These are phyloP conservation scores for Stichopus horrens DNA, from an alignment of 53 echinoderm and acorn worm species.

Conservation along the genomic window DNA sequence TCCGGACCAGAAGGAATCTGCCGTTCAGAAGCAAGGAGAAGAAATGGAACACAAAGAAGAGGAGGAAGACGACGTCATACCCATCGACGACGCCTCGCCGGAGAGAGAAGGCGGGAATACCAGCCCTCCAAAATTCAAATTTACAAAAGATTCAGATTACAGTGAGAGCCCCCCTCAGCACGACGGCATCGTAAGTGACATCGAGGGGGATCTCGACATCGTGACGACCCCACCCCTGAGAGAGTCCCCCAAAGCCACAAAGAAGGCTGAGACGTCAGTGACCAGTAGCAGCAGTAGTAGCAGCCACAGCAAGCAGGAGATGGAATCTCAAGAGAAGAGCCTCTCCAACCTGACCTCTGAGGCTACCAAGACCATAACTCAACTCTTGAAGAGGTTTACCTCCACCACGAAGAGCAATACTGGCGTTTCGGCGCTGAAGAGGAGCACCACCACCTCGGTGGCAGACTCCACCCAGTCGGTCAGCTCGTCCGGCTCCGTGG, in stretches of 20 bases:
- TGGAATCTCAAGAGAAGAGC: background rate
- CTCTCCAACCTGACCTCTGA: conserved; percentile 52
- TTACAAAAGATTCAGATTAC: conserved; percentile 44
- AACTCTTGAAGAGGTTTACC: conserved; percentile 73
- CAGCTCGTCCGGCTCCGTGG: conserved; percentile 55
- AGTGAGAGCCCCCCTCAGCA: conserved; percentile 36
- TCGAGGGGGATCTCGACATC: conserved; percentile 17
- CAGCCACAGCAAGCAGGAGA: conserved; percentile 3
- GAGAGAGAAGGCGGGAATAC: background rate
- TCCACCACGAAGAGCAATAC: conserved; percentile 27
- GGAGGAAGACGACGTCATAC: background rate
- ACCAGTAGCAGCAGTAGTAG: conserved; percentile 15
- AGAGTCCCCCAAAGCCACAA: background rate
- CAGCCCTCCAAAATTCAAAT: conserved; percentile 7
- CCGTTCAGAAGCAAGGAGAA: background rate
- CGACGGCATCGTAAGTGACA: conserved; percentile 16
- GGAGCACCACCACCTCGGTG: conserved; percentile 46
- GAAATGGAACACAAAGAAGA: background rate
- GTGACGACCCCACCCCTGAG: conserved; percentile 43
- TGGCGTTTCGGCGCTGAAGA: conserved; percentile 6
- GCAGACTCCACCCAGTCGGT: conserved; percentile 58
- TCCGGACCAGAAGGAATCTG: conserved; percentile 1
- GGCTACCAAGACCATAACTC: conserved; percentile 68
- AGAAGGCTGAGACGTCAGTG: conserved; percentile 16
- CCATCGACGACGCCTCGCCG: background rate